Percentiles rank a stretch among this genome's conserved stretches.
phyloP scores from a whole-genome alignment of 2,888 invertebrate species.

The Schrankia costaestrigalis region DNA sequence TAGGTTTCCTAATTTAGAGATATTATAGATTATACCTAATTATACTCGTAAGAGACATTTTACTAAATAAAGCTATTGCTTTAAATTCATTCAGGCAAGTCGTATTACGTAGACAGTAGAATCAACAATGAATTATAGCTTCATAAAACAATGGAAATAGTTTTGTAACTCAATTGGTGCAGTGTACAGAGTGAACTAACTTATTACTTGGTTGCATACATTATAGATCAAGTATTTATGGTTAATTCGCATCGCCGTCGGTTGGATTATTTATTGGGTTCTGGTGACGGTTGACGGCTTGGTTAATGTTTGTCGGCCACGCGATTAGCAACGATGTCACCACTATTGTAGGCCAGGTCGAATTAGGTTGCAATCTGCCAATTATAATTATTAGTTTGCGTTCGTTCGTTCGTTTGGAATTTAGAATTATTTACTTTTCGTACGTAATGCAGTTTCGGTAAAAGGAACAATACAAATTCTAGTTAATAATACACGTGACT shows the following conservation, averaged over 20 bases:
- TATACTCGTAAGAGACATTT: no score
- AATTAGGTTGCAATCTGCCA: conserved; percentile 5
- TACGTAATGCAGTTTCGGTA: no score
- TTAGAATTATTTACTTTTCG: no score
- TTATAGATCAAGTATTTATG: conserved; percentile 45
- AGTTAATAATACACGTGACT: no score
- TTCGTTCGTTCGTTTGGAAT: no score
- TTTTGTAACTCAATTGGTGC: conserved; percentile 57
- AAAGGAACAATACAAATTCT: no score
- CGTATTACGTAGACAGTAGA: no score
- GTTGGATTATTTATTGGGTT: conserved; percentile 56
- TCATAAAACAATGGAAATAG: conserved; percentile 45
- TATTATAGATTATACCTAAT: no score
- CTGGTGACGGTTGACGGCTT: conserved; percentile 59
- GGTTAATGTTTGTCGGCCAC: conserved; percentile 58
- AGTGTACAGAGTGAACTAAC: conserved; percentile 29
- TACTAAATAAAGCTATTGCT: no score
- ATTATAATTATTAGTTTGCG: conserved; percentile 4
- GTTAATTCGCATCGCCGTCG: conserved; percentile 29
- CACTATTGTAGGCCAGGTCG: conserved; percentile 13
- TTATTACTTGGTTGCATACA: conserved; percentile 33
- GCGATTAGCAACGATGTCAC: conserved; percentile 62
- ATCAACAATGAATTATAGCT: conserved; percentile 34
- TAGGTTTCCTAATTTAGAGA: no score
- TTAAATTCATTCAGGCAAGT: no score